Base-by-base conservation (phyloP, 2,113 vertebrate species). In the Riparia riparia region DNA sequence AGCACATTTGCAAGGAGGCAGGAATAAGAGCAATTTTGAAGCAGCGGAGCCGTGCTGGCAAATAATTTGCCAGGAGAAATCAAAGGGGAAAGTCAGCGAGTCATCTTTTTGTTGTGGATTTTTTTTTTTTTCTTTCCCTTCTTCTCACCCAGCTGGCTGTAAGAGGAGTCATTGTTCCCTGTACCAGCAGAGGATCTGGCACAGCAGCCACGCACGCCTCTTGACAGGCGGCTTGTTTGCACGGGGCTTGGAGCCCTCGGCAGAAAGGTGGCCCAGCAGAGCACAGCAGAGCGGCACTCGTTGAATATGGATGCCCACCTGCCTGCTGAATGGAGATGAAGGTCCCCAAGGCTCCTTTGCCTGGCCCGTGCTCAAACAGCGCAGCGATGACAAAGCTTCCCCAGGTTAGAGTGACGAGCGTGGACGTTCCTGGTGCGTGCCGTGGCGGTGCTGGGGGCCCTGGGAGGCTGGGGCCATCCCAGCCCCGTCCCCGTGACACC, bases 281-380 rank as follows among this genome's bases (percentile, higher is more conserved):
- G 76, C 63, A 74, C 16, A 21, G 82, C 79, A 66, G 51, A 89
- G 71, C 84, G 69, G 37, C 60, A 13, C 65, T 73, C 41, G 6
- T 49, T 96, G 96, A 96, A 97, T 97, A 97, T 97, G 95, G 95
- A 97, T 97, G 95, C 76, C 96, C 97, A 95, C 87, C 94, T 97
- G 96, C 72, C 85, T 88, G 84, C 73, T 94, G 91, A 92, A 88
- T 44, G 50, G 64, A 92, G 86, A 95, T 53, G 54, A 84, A 64
- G 74, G 88, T 69, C 54, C 73, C 87, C 65, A 60, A 82, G 77
- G 32, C 63, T 85, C 44, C 56, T 80, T 19, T 82, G 54, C 79
- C 82, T 90, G 39, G 50, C 31, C 80, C 31, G 31, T 21, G 58
- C 54, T 82, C 95, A 82, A 70, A 77, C 20, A 70, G 25, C 64